A percentile compares a stretch with the other conserved stretches of the same genome.
Conservation (phyloP, 2,113 vertebrate genomes). For the Conger conger region DNA sequence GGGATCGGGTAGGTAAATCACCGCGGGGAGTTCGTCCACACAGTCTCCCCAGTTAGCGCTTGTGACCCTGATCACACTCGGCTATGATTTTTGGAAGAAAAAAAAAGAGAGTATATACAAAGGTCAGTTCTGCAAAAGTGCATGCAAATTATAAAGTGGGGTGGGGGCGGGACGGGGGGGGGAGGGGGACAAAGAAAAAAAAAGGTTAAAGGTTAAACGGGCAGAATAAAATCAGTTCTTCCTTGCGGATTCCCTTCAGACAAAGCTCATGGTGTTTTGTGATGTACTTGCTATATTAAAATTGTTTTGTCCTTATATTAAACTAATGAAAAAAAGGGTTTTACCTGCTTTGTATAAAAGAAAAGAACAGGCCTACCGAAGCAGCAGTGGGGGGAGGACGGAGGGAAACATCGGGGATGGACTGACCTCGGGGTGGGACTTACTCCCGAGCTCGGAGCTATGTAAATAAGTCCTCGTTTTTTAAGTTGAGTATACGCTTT, state of each 20-base stretch:
- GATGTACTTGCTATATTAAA: conserved; percentile 87
- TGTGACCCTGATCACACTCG: conserved; percentile 72
- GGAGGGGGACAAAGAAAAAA: conserved; percentile 31
- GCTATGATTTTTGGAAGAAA: conserved; percentile 70
- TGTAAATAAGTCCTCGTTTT: conserved; percentile 89
- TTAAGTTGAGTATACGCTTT: conserved; percentile 73
- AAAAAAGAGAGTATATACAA: conserved; percentile 55
- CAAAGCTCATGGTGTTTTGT: conserved; percentile 89
- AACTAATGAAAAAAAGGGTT: conserved; percentile 67
- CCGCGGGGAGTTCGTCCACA: conserved; percentile 76
- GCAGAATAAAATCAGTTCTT: conserved; percentile 90
- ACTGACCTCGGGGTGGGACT: conserved; percentile 73
- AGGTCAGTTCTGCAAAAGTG: conserved; percentile 63
- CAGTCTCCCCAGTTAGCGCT: conserved; percentile 78
- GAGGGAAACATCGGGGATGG: conserved; percentile 44
- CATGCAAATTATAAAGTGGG: conserved; percentile 66
- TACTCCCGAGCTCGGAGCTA: conserved; percentile 81
- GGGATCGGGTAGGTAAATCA: conserved; percentile 87
- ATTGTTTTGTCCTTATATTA: conserved; percentile 84
- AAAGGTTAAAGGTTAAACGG: conserved; percentile 68
- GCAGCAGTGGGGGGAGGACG: conserved; percentile 16
- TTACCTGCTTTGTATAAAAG: conserved; percentile 66
- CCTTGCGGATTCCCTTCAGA: conserved; percentile 92
- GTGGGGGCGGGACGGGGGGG: not conserved
- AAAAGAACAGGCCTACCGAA: conserved; percentile 49